These are phyloP conservation scores for Lasiurus cinereus DNA, from an alignment of 2,113 vertebrate genomes.

Conservation along the genomic window DNA sequence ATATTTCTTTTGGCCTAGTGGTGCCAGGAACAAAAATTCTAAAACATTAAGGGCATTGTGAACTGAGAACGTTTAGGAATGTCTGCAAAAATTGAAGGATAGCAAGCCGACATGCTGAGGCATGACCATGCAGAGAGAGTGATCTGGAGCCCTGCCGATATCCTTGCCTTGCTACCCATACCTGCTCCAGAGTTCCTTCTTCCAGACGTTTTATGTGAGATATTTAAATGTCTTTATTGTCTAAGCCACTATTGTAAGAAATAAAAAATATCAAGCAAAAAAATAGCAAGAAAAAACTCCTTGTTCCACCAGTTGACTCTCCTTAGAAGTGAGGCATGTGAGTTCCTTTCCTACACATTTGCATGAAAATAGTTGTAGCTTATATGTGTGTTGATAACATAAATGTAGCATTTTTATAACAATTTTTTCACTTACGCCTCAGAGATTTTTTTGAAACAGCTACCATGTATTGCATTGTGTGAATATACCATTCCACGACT, in stretches of 20 bases:
- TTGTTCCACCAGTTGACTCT: background rate
- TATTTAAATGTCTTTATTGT: background rate
- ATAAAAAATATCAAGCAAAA: background rate
- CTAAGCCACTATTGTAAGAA: background rate
- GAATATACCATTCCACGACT: background rate
- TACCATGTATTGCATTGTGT: background rate
- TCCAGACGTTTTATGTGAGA: background rate
- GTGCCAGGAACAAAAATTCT: background rate
- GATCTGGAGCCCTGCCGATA: background rate
- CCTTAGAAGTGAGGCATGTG: background rate
- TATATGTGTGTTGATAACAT: background rate
- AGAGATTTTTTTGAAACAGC: background rate
- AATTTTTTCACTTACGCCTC: background rate
- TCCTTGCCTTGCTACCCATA: background rate
- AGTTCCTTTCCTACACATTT: background rate
- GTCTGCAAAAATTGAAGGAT: background rate
- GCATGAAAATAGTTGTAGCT: background rate
- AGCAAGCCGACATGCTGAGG: background rate
- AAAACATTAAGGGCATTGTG: background rate
- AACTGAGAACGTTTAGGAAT: background rate
- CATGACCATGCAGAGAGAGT: background rate
- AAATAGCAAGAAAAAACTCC: background rate
- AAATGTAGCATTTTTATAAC: conserved; percentile 43
- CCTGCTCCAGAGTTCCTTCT: background rate
- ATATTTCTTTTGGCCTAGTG: background rate